Evolutionary conservation across 2,797 vertebrate species (phyloP).

Genomic region (Lacerta viridis): DNA sequence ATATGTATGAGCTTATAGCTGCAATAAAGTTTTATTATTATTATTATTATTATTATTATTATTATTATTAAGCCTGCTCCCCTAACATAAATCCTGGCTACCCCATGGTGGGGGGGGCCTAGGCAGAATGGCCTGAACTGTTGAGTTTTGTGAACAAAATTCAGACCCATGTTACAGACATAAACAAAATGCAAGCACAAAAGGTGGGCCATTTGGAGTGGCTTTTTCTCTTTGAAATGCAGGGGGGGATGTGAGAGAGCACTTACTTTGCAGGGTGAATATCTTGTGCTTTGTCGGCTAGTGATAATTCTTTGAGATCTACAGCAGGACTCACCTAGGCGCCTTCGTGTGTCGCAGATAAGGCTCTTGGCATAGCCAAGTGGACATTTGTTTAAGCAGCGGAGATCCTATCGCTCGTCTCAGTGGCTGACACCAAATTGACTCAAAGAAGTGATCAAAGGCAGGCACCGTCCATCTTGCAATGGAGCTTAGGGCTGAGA

Average conservation of each 20-base stretch:
- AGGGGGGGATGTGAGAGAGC: not conserved
- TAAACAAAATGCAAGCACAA: not conserved
- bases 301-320: constrained; percentile 30
- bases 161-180: not conserved
- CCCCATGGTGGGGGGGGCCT: not conserved
- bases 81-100: too few relatives aligned
- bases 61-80: too few relatives aligned
- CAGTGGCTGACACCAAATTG: not conserved
- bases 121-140: not conserved
- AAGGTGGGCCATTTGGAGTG: not conserved
- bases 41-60: too few relatives aligned
- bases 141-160: not conserved
- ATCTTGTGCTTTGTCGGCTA: not conserved
- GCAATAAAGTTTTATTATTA: too few relatives aligned
- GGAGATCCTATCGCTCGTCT: not conserved
- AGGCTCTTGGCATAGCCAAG: not conserved
- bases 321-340: not conserved
- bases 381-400: not conserved
- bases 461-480: not conserved
- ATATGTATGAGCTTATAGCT: too few relatives aligned
- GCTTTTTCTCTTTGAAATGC: not conserved
- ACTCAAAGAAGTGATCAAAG: not conserved
- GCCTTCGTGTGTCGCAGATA: not conserved
- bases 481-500: not conserved
- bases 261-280: not conserved